Conservation (phyloP, 2,797 vertebrate species). For the Chrosomus eos region DNA sequence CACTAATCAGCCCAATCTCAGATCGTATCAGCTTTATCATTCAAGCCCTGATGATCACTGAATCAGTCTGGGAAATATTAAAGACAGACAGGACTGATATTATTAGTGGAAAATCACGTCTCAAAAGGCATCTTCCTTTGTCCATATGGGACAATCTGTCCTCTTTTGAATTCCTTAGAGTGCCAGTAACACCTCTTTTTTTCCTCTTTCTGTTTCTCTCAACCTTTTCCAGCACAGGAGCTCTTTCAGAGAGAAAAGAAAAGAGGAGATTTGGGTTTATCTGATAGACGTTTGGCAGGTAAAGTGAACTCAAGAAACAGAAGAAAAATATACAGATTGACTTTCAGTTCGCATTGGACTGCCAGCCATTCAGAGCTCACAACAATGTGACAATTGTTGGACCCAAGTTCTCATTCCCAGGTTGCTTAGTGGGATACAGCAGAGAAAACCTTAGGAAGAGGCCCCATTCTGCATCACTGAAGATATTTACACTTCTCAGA, state of each 20-base stretch:
- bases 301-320: conserved; percentile 24
- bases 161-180: not conserved
- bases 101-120: not conserved
- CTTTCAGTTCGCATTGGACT: conserved; percentile 20
- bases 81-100: not conserved
- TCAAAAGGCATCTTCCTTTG: not conserved
- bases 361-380: conserved; percentile 41
- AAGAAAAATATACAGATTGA: conserved; percentile 33
- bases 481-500: conserved; percentile 28
- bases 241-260: conserved; percentile 75
- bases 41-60: not conserved
- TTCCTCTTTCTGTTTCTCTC: not conserved
- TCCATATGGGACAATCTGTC: not conserved
- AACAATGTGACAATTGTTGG: conserved; percentile 19
- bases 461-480: conserved; percentile 20
- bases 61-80: conserved; percentile 9
- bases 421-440: conserved; percentile 9
- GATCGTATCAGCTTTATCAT: not conserved
- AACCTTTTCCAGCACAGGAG: conserved; percentile 62
- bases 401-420: conserved; percentile 3
- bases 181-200: not conserved
- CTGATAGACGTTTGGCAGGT: conserved; percentile 37
- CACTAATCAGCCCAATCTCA: not conserved
- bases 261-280: conserved; percentile 17
- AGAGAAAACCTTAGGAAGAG: conserved; percentile 1